Evolutionary conservation across 2,888 invertebrate genomes (phyloP), one percentile per base, ranked within the genome.

Genomic region (Branchellion lobata): DNA sequence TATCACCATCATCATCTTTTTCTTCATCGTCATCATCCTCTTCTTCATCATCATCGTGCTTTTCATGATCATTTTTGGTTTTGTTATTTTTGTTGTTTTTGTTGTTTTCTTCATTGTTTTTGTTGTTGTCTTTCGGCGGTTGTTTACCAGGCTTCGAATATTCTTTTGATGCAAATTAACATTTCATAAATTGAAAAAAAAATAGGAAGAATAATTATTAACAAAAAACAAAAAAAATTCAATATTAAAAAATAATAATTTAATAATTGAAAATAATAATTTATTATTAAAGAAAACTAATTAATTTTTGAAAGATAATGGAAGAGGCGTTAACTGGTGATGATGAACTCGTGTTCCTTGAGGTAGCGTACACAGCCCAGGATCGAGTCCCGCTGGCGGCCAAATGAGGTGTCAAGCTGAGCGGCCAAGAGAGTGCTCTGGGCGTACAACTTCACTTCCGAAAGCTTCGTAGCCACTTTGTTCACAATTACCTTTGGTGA

Each of bases 331-430:
- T 81, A 68, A 31, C 74, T 80, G 1, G 84, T 80, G 34, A 85
- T 84, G n/a, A 96, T 90, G 86, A 96, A 92, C 87, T 96, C 95
- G 88, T 92, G 93, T 81, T 92, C 91, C 75, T 90, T 88, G 75
- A 96, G 89, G 87, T 92, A 94, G 34, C 91, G 87, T 1, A 95
- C 88, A 80, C 90, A 90, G 40, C 85, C 84, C 34, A 86, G 81
- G 75, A 91, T 90, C 69, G 85, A 82, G 47, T 81, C 81, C 31
- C n/a, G 47, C 72, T 89, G 24, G 8, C n/a, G 57, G 31, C 76
- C 72, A 24, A 18, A 18, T 31, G n/a, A n/a, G n/a, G n/a, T n/a
- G 8, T 31, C n/a, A 1, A 14, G 36, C 68, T 34, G 86, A 27
- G 88, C 87, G 31, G 90, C 89, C 69, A 92, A 86, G 82, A 96